Evolutionary conservation across 2,113 vertebrate species (phyloP).

Genomic region (Oryzias melastigma): DNA sequence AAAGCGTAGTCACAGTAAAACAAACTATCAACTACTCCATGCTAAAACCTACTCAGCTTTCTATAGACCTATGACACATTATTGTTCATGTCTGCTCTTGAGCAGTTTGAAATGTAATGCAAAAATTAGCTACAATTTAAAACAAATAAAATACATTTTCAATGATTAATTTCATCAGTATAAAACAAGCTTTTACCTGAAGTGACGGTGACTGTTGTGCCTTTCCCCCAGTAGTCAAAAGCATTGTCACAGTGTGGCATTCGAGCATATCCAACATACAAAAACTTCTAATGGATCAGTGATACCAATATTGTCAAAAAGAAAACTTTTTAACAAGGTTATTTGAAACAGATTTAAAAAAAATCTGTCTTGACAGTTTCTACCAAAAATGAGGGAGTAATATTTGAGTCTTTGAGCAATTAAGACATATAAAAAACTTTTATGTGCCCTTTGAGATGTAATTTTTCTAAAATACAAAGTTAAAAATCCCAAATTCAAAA

Average conservation of each 20-base stretch:
- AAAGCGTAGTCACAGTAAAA: conserved; percentile 56
- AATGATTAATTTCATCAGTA: not conserved
- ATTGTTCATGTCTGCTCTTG: not conserved
- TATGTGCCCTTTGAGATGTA: not conserved
- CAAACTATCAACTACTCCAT: conserved; percentile 1
- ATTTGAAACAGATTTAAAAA: too few relatives aligned
- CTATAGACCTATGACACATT: not conserved
- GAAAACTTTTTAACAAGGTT: too few relatives aligned
- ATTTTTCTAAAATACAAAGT: not conserved
- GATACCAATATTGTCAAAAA: too few relatives aligned
- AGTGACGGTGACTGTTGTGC: conserved; percentile 52
- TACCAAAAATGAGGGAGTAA: too few relatives aligned
- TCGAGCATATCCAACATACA: conserved; percentile 17
- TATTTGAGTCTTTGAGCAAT: too few relatives aligned
- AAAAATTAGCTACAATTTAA: not conserved
- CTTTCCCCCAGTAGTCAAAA: conserved; percentile 56
- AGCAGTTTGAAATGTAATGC: not conserved
- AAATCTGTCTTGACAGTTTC: too few relatives aligned
- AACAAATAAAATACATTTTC: not conserved
- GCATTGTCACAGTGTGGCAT: conserved; percentile 42
- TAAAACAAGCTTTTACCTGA: conserved; percentile 55
- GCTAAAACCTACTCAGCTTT: conserved; percentile 44
- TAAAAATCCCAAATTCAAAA: not conserved
- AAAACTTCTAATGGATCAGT: not conserved
- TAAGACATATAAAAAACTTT: too few relatives aligned